phyloP scores from a whole-genome alignment of 2,797 vertebrate genomes.

The Danio kyathit region DNA sequence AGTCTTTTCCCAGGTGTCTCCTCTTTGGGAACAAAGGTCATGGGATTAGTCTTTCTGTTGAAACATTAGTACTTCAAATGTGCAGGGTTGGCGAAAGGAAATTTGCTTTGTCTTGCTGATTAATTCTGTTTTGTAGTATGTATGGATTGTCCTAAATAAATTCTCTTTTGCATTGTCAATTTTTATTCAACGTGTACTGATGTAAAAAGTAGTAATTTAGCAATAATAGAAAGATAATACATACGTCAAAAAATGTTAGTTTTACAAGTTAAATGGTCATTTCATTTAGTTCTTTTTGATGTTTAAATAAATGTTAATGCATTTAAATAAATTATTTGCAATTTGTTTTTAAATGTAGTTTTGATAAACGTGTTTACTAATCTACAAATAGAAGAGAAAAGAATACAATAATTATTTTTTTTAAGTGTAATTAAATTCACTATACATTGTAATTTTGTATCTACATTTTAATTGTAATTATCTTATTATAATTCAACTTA shows the following conservation, averaged over 20 bases:
- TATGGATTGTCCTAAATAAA: not conserved
- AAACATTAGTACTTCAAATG: not conserved
- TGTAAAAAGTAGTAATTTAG: not conserved
- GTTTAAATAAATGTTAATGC: not conserved
- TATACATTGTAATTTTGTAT: not conserved
- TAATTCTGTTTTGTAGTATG: not conserved
- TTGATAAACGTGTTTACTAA: no score
- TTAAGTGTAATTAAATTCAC: not conserved
- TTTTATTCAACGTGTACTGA: not conserved
- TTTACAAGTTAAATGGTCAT: not conserved
- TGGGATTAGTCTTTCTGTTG: slow-evolving; percentile 17
- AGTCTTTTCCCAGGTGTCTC: slow-evolving; percentile 38
- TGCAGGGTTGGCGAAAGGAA: not conserved
- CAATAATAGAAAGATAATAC: not conserved
- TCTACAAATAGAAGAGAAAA: no score
- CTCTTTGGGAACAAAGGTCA: not conserved
- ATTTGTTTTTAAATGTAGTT: not conserved
- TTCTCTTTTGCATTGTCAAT: not conserved
- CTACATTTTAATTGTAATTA: not conserved
- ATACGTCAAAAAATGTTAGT: not conserved
- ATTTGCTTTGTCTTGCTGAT: slow-evolving; percentile 6
- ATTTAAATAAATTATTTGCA: not conserved
- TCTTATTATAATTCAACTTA: no score
- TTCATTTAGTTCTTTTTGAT: not conserved
- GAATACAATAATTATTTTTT: no score